Conservation (phyloP, 2,888 invertebrate species). For the Carterocephalus palaemon region DNA sequence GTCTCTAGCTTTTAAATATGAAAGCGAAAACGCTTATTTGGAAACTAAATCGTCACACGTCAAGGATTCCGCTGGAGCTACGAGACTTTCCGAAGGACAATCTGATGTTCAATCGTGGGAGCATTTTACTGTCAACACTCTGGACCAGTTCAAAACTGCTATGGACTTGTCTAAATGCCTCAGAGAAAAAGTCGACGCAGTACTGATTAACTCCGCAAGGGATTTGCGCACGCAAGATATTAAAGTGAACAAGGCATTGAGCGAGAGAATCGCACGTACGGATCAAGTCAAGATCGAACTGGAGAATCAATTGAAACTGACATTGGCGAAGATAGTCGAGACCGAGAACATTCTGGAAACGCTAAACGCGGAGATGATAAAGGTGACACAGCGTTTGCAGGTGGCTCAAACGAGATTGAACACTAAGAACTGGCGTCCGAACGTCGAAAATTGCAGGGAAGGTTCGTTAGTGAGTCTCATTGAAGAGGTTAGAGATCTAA, state of each 20-base stretch:
- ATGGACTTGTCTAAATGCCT: conserved; percentile 84
- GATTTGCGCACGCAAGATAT: conserved; percentile 91
- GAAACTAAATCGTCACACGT: conserved; percentile 84
- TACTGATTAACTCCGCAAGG: conserved; percentile 85
- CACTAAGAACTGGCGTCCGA: conserved; percentile 60
- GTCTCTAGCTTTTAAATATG: conserved; percentile 86
- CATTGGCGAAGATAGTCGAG: conserved; percentile 61
- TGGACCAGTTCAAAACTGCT: conserved; percentile 86
- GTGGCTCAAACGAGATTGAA: conserved; percentile 70
- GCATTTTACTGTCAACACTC: conserved; percentile 85
- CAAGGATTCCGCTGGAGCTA: conserved; percentile 88
- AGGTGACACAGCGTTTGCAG: conserved; percentile 63
- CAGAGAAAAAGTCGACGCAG: conserved; percentile 84
- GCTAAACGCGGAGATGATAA: conserved; percentile 63
- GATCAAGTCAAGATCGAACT: conserved; percentile 85
- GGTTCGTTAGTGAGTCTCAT: conserved; percentile 63
- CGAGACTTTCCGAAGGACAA: conserved; percentile 88
- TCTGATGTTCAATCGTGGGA: conserved; percentile 91
- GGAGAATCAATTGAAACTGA: conserved; percentile 82
- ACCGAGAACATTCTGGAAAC: conserved; percentile 65
- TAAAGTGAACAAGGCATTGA: conserved; percentile 85
- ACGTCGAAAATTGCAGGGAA: conserved; percentile 69
- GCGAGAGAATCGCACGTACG: conserved; percentile 84
- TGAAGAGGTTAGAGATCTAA: conserved; percentile 66
- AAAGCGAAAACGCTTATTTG: conserved; percentile 83